phyloP scores from a whole-genome alignment of 2,113 vertebrate genomes.

The Thomomys bottae region DNA sequence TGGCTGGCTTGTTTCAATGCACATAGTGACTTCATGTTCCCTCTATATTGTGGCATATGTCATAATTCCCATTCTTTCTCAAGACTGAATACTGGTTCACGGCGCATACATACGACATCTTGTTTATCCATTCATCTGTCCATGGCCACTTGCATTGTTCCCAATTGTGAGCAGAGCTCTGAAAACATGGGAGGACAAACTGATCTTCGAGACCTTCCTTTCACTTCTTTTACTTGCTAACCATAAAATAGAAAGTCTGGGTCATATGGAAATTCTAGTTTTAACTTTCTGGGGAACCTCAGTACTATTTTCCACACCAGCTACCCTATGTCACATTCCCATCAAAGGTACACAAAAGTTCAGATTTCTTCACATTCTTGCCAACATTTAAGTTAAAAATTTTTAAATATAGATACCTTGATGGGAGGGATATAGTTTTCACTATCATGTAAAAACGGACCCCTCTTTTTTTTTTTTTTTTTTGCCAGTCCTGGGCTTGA shows the following conservation, averaged over 20 bases:
- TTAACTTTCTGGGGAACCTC: conserved; percentile 36
- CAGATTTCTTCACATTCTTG: not conserved
- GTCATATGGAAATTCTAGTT: conserved; percentile 49
- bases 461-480: too few species aligned
- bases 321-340: not conserved
- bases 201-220: not conserved
- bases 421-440: not conserved
- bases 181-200: not conserved
- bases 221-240: conserved; percentile 49
- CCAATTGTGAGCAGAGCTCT: not conserved
- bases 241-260: conserved; percentile 27
- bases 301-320: not conserved
- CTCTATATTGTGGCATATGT: not conserved
- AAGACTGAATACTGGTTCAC: not conserved
- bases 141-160: not conserved
- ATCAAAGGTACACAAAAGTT: not conserved
- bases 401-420: not conserved
- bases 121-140: not conserved
- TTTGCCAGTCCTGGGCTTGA: too few species aligned
- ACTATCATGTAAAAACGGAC: conserved; percentile 50
- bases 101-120: not conserved
- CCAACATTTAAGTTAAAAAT: not conserved
- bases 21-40: not conserved
- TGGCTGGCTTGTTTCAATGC: not conserved
- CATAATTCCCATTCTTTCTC: not conserved